phyloP scores from a whole-genome alignment of 2,888 invertebrate genomes.

The Drymonia ruficornis region DNA sequence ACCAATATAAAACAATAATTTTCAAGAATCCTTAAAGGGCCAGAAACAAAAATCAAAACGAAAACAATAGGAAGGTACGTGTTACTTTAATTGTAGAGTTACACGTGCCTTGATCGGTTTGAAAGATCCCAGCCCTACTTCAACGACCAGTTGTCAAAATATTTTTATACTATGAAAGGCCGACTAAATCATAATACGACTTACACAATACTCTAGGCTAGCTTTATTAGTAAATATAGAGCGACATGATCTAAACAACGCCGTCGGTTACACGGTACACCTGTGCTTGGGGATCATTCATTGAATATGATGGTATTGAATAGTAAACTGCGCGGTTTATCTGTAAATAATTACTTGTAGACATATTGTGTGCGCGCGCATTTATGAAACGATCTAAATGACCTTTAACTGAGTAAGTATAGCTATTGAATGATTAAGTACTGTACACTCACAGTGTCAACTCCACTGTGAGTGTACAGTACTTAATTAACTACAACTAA shows the following conservation, averaged over 20 bases:
- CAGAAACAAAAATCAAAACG: no score
- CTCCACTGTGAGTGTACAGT: no score
- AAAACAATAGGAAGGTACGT: no score
- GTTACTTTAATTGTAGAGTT: neutral
- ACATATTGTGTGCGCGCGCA: neutral
- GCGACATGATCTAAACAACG: constrained; percentile 61
- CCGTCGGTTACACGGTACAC: constrained; percentile 54
- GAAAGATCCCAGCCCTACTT: neutral
- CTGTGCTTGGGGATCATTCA: constrained; percentile 41
- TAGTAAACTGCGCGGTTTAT: constrained; percentile 13
- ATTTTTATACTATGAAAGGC: constrained; percentile 62
- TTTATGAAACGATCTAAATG: no score
- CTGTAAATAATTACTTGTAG: neutral
- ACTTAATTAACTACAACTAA: no score
- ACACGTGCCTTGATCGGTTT: neutral
- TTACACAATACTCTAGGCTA: constrained; percentile 56
- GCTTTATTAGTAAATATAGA: constrained; percentile 69
- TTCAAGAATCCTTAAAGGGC: no score
- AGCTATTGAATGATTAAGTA: no score
- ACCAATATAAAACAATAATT: no score
- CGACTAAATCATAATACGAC: constrained; percentile 62
- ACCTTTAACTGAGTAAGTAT: no score
- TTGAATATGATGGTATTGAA: constrained; percentile 33
- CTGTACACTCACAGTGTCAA: no score
- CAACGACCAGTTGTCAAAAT: constrained; percentile 50